Conservation (phyloP, 2,113 vertebrate species). For the Scomber scombrus region DNA sequence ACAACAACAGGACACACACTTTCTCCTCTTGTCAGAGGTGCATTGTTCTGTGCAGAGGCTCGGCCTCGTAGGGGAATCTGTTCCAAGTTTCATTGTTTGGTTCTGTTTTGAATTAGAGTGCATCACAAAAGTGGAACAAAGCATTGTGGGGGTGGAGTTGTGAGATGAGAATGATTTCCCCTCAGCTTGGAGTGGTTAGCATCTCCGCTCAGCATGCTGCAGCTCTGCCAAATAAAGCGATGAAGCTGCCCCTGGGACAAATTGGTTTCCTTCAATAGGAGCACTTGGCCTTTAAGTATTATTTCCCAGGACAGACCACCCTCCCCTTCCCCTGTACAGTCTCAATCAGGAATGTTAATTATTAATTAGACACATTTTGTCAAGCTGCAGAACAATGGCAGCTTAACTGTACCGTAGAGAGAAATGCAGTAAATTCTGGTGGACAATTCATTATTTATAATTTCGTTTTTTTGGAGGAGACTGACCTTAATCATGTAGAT, state of each 20-base stretch:
- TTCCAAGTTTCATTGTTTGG: slow-evolving; percentile 66
- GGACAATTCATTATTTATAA: background rate
- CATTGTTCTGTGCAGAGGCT: slow-evolving; percentile 44
- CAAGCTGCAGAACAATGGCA: background rate
- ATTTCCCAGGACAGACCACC: slow-evolving; percentile 26
- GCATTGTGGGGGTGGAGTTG: slow-evolving; percentile 62
- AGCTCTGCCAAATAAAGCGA: slow-evolving; percentile 53
- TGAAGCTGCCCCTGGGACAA: slow-evolving; percentile 54
- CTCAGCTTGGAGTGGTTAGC: slow-evolving; percentile 62
- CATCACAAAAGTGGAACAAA: slow-evolving; percentile 68
- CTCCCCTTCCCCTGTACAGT: background rate
- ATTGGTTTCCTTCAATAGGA: slow-evolving; percentile 50
- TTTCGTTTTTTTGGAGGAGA: background rate
- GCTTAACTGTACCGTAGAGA: slow-evolving; percentile 5
- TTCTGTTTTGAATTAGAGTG: slow-evolving; percentile 73
- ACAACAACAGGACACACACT: slow-evolving; percentile 6
- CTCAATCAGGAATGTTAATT: slow-evolving; percentile 47
- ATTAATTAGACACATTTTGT: slow-evolving; percentile 21
- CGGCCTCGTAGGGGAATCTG: slow-evolving; percentile 14
- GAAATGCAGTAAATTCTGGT: background rate
- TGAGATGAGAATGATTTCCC: slow-evolving; percentile 66
- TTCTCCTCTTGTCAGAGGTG: slow-evolving; percentile 22
- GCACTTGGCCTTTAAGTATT: slow-evolving; percentile 39
- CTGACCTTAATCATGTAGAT: background rate
- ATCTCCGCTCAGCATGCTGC: slow-evolving; percentile 26